Conservation (phyloP, 2,888 invertebrate species). For the Epistrophe eligans region DNA sequence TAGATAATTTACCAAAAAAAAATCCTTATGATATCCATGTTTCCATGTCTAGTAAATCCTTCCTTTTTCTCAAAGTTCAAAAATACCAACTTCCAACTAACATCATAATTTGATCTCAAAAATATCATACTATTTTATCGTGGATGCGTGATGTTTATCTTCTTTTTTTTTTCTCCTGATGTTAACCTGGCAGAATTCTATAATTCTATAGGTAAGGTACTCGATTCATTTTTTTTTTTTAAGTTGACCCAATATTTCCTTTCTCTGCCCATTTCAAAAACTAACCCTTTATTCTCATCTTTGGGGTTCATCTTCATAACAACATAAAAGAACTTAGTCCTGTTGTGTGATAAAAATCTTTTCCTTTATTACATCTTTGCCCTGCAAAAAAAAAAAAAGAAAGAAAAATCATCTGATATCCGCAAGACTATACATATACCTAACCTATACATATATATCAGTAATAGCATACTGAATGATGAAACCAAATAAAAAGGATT, state of each 20-base stretch:
- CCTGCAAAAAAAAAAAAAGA: background rate
- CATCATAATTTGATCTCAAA: background rate
- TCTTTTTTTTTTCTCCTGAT: background rate
- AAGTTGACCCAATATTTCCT: conserved; percentile 11
- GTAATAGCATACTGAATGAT: conserved; percentile 48
- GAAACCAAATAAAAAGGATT: conserved; percentile 60
- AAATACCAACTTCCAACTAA: background rate
- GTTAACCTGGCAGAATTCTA: background rate
- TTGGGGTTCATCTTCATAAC: conserved; percentile 10
- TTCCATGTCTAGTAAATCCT: background rate
- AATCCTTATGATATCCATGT: background rate
- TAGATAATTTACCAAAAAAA: too few species aligned
- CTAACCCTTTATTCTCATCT: background rate
- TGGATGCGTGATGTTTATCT: background rate
- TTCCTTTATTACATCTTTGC: conserved; percentile 29
- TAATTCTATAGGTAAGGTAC: too few species aligned
- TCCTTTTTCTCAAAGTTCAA: background rate
- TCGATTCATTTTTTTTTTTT: background rate
- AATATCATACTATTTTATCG: background rate
- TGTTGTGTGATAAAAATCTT: conserved; percentile 44
- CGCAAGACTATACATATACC: background rate
- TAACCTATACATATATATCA: background rate
- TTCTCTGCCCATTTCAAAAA: background rate
- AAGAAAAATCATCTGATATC: conserved; percentile 24
- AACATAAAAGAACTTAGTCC: conserved; percentile 31